phyloP scores from a whole-genome alignment of 2,797 vertebrate species.

The Lindbergichthys nudifrons region DNA sequence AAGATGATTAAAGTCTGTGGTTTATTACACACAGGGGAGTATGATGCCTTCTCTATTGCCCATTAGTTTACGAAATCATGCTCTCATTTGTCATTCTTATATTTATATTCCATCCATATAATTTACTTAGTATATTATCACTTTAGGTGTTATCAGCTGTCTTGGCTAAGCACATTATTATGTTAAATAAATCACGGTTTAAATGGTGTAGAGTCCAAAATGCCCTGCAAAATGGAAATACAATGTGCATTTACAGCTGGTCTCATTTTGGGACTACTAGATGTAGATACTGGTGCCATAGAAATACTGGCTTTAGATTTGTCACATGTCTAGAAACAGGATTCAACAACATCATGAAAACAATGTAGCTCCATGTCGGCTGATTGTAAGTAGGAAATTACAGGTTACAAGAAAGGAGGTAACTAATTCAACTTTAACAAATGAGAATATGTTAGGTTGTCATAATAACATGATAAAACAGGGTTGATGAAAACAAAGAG shows the following conservation, averaged over 20 bases:
- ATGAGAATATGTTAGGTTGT: too few relatives aligned
- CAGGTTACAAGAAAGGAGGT: too few relatives aligned
- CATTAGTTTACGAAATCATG: background rate
- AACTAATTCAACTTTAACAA: too few relatives aligned
- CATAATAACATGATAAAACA: too few relatives aligned
- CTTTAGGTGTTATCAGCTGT: conserved; percentile 2
- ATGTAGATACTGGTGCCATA: too few relatives aligned
- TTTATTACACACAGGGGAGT: background rate
- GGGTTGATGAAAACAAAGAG: too few relatives aligned
- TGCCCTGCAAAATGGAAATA: conserved; percentile 5
- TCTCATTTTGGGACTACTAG: background rate
- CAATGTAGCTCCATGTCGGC: background rate
- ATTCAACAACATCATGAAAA: background rate
- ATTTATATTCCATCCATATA: conserved; percentile 1
- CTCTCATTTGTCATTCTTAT: conserved; percentile 2
- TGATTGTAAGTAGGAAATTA: background rate
- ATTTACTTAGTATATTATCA: conserved; percentile 1
- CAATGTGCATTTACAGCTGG: background rate
- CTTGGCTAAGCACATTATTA: background rate
- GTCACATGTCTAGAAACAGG: too few relatives aligned
- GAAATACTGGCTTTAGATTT: too few relatives aligned
- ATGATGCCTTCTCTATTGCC: background rate
- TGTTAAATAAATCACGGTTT: background rate
- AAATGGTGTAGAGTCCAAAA: background rate
- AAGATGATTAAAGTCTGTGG: conserved; percentile 16